phyloP scores from a whole-genome alignment of 2,113 vertebrate genomes.

The Morphnarchus princeps region DNA sequence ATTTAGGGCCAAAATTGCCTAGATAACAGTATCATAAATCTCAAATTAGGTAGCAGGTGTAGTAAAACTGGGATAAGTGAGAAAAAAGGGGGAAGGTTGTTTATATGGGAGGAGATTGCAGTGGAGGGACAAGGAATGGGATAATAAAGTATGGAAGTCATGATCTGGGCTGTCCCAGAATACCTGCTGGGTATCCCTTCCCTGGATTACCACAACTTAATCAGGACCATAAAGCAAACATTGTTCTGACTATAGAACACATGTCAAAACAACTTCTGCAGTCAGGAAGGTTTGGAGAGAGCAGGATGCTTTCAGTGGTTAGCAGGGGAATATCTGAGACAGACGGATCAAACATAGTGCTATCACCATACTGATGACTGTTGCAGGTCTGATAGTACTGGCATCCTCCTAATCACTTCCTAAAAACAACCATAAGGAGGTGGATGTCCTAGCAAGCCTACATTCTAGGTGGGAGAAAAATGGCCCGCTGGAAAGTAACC shows the following conservation, averaged over 20 bases:
- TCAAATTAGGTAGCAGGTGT: not conserved
- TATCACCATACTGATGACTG: not conserved
- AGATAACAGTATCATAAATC: not conserved
- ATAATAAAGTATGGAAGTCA: not conserved
- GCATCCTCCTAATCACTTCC: not conserved
- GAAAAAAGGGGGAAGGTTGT: not conserved
- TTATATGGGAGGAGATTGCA: not conserved
- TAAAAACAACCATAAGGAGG: not conserved
- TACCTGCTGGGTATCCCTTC: not conserved
- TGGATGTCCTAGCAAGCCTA: not conserved
- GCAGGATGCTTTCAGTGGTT: not conserved
- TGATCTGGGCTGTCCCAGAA: not conserved
- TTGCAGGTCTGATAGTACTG: not conserved
- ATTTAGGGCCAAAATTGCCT: not conserved
- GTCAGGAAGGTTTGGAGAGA: not conserved
- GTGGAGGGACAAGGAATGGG: not conserved
- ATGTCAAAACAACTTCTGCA: not conserved
- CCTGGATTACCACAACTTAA: not conserved
- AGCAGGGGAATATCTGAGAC: not conserved
- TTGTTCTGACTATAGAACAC: not conserved
- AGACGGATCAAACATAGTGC: not conserved
- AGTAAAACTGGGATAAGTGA: not conserved
- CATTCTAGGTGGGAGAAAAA: not conserved
- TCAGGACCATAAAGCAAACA: not conserved
- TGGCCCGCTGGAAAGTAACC: not conserved